A percentile compares a stretch with the other conserved stretches of the same genome.
Conservation (phyloP, 2,113 vertebrate species). For the Dromiciops gliroides region DNA sequence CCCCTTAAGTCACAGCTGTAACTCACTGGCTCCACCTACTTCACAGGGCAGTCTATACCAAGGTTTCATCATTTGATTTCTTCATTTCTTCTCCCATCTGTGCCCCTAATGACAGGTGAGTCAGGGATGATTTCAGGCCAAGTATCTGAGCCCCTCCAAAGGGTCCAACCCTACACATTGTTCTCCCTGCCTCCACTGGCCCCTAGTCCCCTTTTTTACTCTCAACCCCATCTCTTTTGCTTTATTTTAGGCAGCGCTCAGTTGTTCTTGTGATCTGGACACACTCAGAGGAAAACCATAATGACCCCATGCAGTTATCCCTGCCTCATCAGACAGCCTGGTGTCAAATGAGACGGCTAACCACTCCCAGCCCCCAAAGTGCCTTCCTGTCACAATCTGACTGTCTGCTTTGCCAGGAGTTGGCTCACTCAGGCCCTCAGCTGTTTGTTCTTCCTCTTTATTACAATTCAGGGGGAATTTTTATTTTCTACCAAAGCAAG, state of each 20-base stretch:
- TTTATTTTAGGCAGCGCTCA: neutral
- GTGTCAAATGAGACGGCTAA: slow-evolving; percentile 7
- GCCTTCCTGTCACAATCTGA: neutral
- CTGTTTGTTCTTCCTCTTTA: slow-evolving; percentile 30
- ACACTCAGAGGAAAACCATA: slow-evolving; percentile 11
- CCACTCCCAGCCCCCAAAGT: neutral
- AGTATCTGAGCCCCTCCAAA: neutral
- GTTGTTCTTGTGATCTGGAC: neutral
- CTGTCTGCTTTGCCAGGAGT: neutral
- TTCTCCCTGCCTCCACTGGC: neutral
- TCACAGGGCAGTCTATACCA: neutral
- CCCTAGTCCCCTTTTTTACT: neutral
- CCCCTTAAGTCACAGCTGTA: neutral
- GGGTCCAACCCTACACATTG: neutral
- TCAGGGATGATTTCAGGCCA: neutral
- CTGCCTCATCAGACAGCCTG: neutral
- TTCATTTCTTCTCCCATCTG: neutral
- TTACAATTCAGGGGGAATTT: slow-evolving; percentile 9
- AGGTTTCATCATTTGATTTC: neutral
- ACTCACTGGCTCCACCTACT: neutral
- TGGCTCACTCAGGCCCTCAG: neutral
- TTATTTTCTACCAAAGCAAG: slow-evolving; percentile 31
- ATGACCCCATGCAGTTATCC: neutral
- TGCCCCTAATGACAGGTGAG: neutral
- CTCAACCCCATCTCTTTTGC: neutral